A percentile compares a stretch with the other conserved stretches of the same genome.
Conservation (phyloP, 1,140 invertebrate species). For the Chionoecetes opilio region DNA sequence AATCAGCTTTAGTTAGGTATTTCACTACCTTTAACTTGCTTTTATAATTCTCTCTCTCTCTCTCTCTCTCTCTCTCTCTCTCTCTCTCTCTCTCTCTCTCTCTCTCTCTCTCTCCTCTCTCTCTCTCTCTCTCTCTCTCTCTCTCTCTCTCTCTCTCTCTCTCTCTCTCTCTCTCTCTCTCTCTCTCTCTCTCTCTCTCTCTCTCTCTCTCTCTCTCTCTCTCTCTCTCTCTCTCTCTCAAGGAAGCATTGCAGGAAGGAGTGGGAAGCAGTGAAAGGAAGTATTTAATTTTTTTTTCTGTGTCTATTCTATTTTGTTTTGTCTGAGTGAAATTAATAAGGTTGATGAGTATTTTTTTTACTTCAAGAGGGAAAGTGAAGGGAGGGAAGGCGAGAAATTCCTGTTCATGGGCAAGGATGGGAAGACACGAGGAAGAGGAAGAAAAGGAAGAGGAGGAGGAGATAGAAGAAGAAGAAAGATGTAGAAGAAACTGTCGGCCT, state of each 20-base stretch:
- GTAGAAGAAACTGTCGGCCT: neutral
- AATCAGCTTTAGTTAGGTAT: too few species aligned
- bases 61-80: too few species aligned
- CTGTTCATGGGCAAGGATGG: too few species aligned
- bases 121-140: neutral
- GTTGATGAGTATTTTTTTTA: neutral
- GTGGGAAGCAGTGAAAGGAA: neutral
- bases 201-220: too few species aligned
- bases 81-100: neutral
- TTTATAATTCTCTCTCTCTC: too few species aligned
- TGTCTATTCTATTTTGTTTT: too few species aligned
- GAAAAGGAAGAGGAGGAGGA: neutral
- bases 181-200: neutral
- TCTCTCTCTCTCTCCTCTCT: too few species aligned
- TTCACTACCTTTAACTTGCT: too few species aligned
- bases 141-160: neutral
- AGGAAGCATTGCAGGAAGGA: neutral
- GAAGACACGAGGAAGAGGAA: neutral
- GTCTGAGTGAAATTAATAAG: neutral
- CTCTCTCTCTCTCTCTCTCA: neutral
- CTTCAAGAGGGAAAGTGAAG: neutral
- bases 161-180: too few species aligned
- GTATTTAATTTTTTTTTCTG: neutral
- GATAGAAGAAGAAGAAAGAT: neutral
- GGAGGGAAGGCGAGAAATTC: too few species aligned